Base-by-base conservation (phyloP, 1,140 invertebrate species). In the Zaprionus kolodkinae region DNA sequence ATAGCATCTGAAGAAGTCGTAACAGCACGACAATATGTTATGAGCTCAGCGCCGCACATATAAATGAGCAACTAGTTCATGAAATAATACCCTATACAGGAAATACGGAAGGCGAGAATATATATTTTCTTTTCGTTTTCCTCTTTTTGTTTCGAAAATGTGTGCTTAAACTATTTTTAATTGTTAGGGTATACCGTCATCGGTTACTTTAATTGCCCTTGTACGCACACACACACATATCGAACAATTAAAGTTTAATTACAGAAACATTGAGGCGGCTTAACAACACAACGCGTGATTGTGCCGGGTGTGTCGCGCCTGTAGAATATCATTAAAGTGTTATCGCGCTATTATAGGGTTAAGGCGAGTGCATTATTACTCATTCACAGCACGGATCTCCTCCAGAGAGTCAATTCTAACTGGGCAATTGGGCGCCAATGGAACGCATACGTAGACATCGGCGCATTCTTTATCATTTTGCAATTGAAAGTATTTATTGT, bases 221-320 rank as follows among this genome's bases (percentile, higher is more conserved):
- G 17, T 11, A 21, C 45, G 17, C 45, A 48, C 45, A 21, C 45
- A 25, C 45, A 15, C 45, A 50, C 45, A 50, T 17, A 21, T 10
- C 17, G 17, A 65, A 55, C 62, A 65, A 65, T 65, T 65, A 65
- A 65, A 65, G 21, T 65, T 65, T 55, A 65, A 65, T 65, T 65
- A 65, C 35, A 40, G 36, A 65, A n/a, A 40, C 62, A 65, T 36
- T 63, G 35, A 33, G 50, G 50, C 45, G 15, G 57, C 57, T 60
- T 43, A 43, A 43, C 57, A 17, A 13, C 40, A 45, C 35, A 48
- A 25, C 33, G 50, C 50, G 35, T 55, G 62, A 55, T 55, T 65
- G 50, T 38, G 50, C 25, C 61, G 62, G 50, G 50, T 65, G 62
- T 55, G 62, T 54, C 52, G 35, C 52, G 33, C n/a, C 62, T 65